A percentile compares a stretch with the other conserved stretches of the same genome.
These are phyloP conservation scores for Lutjanus campechanus DNA, from an alignment of 2,797 vertebrate species.

Conservation along the genomic window DNA sequence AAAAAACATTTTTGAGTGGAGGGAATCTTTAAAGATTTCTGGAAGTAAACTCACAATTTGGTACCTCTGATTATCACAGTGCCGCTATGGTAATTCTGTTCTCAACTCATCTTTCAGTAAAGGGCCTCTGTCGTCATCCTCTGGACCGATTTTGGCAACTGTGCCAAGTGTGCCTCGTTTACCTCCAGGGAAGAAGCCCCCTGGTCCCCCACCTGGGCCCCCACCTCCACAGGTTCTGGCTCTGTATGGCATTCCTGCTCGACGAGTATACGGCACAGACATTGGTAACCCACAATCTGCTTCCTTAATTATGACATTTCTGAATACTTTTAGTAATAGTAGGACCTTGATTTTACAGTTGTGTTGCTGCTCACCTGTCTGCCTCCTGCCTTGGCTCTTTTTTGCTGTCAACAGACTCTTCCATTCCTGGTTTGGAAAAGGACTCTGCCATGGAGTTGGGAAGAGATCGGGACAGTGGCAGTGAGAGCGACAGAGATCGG, in stretches of 20 bases:
- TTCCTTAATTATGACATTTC: neutral
- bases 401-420: constrained; percentile 58
- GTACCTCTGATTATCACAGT: neutral
- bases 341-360: neutral
- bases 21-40: neutral
- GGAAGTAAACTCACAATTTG: neutral
- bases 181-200: constrained; percentile 95
- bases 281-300: constrained; percentile 79
- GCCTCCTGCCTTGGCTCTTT: neutral
- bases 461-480: constrained; percentile 84
- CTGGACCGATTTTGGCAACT: constrained; percentile 71
- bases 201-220: constrained; percentile 95
- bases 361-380: neutral
- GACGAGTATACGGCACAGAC: constrained; percentile 71
- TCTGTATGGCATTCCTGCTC: constrained; percentile 88
- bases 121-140: constrained; percentile 65
- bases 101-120: constrained; percentile 77
- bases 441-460: constrained; percentile 74
- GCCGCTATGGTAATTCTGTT: neutral
- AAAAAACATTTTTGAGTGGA: too few species aligned
- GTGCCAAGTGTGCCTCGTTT: constrained; percentile 93
- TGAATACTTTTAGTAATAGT: neutral
- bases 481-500: constrained; percentile 90
- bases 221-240: constrained; percentile 95
- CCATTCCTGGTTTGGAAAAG: constrained; percentile 78